Conservation (phyloP, 2,797 vertebrate genomes). For the Cirrhinus mrigala region DNA sequence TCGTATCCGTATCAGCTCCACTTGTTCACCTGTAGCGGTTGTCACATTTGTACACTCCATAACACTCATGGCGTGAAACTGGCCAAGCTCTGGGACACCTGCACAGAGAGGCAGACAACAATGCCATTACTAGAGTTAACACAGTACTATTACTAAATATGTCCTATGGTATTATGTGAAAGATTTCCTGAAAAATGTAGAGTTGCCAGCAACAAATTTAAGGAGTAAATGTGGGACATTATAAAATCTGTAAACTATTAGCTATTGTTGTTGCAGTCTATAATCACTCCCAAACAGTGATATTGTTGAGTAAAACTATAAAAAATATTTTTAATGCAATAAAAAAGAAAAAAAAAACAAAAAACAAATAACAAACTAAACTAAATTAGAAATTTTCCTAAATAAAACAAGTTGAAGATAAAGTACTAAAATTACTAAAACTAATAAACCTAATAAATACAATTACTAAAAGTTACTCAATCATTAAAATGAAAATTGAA, state of each 20-base stretch:
- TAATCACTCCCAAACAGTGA: not conserved
- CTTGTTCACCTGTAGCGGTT: slow-evolving; percentile 67
- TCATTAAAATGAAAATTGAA: not conserved
- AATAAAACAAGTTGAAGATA: not conserved
- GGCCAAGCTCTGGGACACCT: slow-evolving; percentile 73
- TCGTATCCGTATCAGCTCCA: slow-evolving; percentile 85
- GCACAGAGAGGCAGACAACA: not conserved
- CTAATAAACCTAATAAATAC: not conserved
- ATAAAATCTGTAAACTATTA: not conserved
- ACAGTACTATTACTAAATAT: not conserved
- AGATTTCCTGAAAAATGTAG: not conserved
- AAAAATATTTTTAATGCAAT: not conserved
- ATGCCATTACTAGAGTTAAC: not conserved
- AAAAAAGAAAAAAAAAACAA: not conserved
- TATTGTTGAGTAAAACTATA: not conserved
- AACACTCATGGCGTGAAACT: slow-evolving; percentile 91
- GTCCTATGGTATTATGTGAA: not conserved
- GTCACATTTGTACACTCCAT: slow-evolving; percentile 83
- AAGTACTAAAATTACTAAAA: not conserved
- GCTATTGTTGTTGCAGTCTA: not conserved
- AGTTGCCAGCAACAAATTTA: not conserved
- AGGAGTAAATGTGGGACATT: not conserved
- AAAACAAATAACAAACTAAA: not conserved
- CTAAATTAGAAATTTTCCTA: not conserved
- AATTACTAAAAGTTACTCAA: not conserved